Base-by-base conservation (phyloP, 2,797 vertebrate species). In the Hypotaenidia okinawae region DNA sequence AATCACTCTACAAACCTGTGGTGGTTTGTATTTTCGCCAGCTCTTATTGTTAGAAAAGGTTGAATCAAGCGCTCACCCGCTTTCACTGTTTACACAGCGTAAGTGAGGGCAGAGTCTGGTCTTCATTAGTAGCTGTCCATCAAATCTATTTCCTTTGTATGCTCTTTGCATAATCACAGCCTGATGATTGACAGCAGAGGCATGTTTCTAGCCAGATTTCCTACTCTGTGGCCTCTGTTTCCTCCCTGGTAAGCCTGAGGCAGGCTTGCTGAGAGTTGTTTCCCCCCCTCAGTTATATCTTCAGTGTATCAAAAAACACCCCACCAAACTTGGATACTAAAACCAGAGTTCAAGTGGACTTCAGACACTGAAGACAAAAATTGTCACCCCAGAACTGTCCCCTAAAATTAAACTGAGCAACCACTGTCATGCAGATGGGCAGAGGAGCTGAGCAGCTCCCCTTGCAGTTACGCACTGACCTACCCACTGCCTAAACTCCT, bases 101-200 rank as follows among this genome's bases (percentile, higher is more conserved):
- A 33, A 68, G 3, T 77, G 72, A 68, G 51, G 76, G 80, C 63
- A 63, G 73, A 86, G 72, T 86, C 93, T 96, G 95, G 69, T 66
- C 37, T 96, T 95, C 89, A 87, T 97, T 95, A 97, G 94, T 45
- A 79, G 62, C 88, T 90, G 95, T 93, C 96, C 8, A 5, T 97
- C 90, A 96, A 80, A 68, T 66, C 75, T 87, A 16, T 89, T 96
- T 94, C 84, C 94, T 96, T 94, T 96, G 57, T 81, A 39, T 32
- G 17, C 59, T 55, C 74, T 72, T 51, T 87, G 83, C n/a, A 7
- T 87, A 95, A 92, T 93, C 72, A 54, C 77, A 95, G 66, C 72
- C 93, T 61, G 75, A 68, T 95, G 92, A 94, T 76, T 95, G 95
- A 84, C 54, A 89, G 13, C 78, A 90, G 59, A 52, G 57, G 37